Conservation (phyloP, 2,888 invertebrate genomes). For the Synergus itoensis region DNA sequence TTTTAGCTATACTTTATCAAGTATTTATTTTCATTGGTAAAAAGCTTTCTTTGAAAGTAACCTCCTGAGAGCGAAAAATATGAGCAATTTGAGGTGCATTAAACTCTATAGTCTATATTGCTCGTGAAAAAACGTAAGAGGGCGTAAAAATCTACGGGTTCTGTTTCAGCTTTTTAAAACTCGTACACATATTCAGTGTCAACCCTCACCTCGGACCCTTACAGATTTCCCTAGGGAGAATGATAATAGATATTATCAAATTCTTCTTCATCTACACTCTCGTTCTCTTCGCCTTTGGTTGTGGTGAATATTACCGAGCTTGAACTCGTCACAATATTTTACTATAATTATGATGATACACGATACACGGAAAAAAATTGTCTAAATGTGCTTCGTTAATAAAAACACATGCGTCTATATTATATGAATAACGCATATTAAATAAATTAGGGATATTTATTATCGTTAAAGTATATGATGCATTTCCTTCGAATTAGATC, state of each 20-base stretch:
- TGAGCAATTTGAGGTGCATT: neutral
- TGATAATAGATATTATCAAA: slow-evolving; percentile 97
- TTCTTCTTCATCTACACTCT: slow-evolving; percentile 97
- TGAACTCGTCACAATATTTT: slow-evolving; percentile 5
- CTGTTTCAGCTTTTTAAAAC: slow-evolving; percentile 88
- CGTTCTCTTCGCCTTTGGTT: slow-evolving; percentile 96
- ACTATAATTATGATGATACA: neutral
- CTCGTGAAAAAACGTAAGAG: neutral
- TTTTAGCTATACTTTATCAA: neutral
- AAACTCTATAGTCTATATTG: neutral
- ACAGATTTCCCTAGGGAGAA: slow-evolving; percentile 95
- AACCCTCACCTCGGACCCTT: slow-evolving; percentile 97
- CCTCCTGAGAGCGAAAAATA: neutral
- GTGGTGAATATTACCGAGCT: slow-evolving; percentile 83
- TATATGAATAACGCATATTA: too few species aligned
- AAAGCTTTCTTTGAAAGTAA: neutral
- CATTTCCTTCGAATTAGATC: neutral
- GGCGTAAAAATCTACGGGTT: slow-evolving; percentile 19
- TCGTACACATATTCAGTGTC: slow-evolving; percentile 98
- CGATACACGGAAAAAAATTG: too few species aligned
- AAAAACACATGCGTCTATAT: too few species aligned
- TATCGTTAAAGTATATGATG: too few species aligned
- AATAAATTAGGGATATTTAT: too few species aligned
- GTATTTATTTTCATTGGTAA: neutral
- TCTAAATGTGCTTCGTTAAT: too few species aligned